A percentile compares a stretch with the other conserved stretches of the same genome.
phyloP scores from a whole-genome alignment of 2,113 vertebrate genomes.

The Hystrix cristata region DNA sequence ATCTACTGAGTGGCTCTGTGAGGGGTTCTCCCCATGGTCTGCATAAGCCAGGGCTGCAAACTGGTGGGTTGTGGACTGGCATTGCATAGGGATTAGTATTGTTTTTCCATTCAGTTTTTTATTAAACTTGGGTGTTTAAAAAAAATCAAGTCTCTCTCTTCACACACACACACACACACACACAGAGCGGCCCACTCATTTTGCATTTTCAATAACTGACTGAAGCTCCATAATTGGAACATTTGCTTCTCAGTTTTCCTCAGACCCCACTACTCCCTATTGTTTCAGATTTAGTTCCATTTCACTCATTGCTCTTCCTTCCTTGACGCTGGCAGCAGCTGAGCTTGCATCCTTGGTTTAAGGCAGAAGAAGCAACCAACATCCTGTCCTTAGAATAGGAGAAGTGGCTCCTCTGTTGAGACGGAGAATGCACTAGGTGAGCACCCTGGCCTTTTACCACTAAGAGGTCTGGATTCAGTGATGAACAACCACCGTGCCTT shows the following conservation, averaged over 20 bases:
- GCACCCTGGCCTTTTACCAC: not conserved
- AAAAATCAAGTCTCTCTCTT: not conserved
- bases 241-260: not conserved
- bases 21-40: not conserved
- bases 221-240: not conserved
- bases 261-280: not conserved
- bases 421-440: not conserved
- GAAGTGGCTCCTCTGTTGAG: not conserved
- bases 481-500: not conserved
- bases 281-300: not conserved
- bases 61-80: not conserved
- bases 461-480: not conserved
- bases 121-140: not conserved
- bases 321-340: not conserved
- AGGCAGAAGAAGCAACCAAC: not conserved
- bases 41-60: not conserved
- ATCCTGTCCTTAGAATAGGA: not conserved
- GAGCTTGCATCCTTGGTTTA: not conserved
- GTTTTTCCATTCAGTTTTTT: not conserved
- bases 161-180: not conserved
- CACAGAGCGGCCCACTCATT: not conserved
- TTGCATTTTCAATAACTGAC: not conserved
- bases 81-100: not conserved
- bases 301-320: not conserved
- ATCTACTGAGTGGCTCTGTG: not conserved